Percentiles rank a stretch among this genome's conserved stretches.
Evolutionary conservation across 2,797 vertebrate genomes (phyloP).

Genomic region (Echiichthys vipera): DNA sequence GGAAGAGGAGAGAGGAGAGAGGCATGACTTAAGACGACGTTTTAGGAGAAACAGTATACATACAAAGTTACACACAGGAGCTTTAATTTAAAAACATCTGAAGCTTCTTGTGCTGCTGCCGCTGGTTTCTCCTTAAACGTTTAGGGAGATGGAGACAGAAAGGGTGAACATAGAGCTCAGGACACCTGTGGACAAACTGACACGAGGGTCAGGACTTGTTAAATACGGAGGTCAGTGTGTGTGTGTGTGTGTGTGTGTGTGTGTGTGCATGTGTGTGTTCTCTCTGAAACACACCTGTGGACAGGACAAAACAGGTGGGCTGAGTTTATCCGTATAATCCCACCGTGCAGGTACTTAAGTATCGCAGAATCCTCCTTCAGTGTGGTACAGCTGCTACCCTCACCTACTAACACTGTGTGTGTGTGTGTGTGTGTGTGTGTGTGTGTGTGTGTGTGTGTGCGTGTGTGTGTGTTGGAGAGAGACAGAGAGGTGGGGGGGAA

Average conservation of each 20-base stretch:
- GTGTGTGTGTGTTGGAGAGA: slow-evolving; percentile 4
- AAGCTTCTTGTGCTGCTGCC: too few relatives aligned
- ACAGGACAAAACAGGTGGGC: slow-evolving; percentile 47
- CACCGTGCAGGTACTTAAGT: slow-evolving; percentile 41
- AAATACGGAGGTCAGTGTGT: neutral
- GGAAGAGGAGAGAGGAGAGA: neutral
- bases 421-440: slow-evolving; percentile 31
- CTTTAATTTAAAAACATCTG: too few relatives aligned
- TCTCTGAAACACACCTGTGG: slow-evolving; percentile 48
- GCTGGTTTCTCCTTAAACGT: too few relatives aligned
- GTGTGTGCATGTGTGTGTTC: slow-evolving; percentile 9
- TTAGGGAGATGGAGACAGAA: neutral
- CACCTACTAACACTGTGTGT: neutral
- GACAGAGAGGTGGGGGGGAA: neutral
- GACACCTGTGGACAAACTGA: slow-evolving; percentile 28
- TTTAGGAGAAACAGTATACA: neutral
- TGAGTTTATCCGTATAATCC: slow-evolving; percentile 43
- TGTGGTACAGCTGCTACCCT: slow-evolving; percentile 1
- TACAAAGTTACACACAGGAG: too few relatives aligned
- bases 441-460: slow-evolving; percentile 34
- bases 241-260: slow-evolving; percentile 25
- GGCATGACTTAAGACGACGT: neutral
- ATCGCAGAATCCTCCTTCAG: slow-evolving; percentile 12
- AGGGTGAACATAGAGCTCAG: neutral
- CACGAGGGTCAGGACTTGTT: slow-evolving; percentile 17